These are phyloP conservation scores for Cantharis rustica DNA, from an alignment of 2,888 invertebrate genomes.

Conservation along the genomic window DNA sequence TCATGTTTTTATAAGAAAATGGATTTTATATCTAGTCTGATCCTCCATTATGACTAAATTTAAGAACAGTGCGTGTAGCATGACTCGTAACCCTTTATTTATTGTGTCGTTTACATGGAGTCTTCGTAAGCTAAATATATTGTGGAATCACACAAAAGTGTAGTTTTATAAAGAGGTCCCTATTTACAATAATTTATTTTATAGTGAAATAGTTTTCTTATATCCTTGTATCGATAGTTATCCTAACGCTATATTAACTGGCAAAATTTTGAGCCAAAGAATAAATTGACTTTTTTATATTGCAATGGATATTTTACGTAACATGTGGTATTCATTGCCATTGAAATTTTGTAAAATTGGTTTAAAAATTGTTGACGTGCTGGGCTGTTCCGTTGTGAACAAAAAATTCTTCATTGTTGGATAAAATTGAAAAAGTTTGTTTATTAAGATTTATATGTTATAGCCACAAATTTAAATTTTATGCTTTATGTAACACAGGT, in stretches of 20 bases:
- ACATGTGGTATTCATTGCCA: not conserved
- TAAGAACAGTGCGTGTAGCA: slow-evolving; percentile 15
- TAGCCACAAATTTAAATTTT: not conserved
- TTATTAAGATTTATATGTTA: not conserved
- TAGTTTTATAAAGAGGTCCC: not conserved
- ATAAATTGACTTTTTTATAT: no score
- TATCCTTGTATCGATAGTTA: not conserved
- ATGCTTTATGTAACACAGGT: not conserved
- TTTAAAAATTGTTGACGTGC: not conserved
- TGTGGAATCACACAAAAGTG: not conserved
- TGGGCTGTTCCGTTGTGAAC: not conserved
- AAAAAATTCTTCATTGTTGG: not conserved
- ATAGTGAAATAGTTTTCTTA: not conserved
- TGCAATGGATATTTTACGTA: not conserved
- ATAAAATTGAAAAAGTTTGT: not conserved
- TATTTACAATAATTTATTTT: not conserved
- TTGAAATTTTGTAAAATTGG: not conserved
- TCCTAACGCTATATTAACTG: not conserved
- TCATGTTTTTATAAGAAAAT: slow-evolving; percentile 1
- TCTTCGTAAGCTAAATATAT: slow-evolving; percentile 7
- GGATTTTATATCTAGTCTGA: not conserved
- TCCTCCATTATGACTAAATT: slow-evolving; percentile 14
- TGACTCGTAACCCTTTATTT: slow-evolving; percentile 16
- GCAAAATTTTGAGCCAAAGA: not conserved
- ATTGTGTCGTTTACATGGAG: slow-evolving; percentile 18